A percentile compares a stretch with the other conserved stretches of the same genome.
Evolutionary conservation across 2,797 vertebrate species (phyloP).

Genomic region (Oreochromis grahami): DNA sequence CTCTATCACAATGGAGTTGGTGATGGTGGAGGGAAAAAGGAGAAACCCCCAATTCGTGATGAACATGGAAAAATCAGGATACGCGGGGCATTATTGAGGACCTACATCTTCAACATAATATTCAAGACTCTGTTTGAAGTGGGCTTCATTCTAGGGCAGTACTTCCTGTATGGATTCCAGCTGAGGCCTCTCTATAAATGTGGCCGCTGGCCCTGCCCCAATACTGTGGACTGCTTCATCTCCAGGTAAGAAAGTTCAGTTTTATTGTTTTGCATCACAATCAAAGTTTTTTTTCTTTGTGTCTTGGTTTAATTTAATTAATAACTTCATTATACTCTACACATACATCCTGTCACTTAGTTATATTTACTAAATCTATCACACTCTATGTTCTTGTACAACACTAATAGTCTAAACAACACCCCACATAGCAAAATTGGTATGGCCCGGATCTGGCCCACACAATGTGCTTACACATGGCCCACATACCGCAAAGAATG

Average conservation of each 20-base stretch:
- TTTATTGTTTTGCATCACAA: neutral
- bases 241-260: constrained; percentile 67
- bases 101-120: constrained; percentile 94
- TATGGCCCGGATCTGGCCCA: neutral
- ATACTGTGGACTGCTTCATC: constrained; percentile 95
- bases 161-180: constrained; percentile 90
- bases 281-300: neutral
- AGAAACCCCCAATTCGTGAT: constrained; percentile 78
- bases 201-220: constrained; percentile 89
- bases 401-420: neutral
- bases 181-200: constrained; percentile 90
- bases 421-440: neutral
- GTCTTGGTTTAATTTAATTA: neutral
- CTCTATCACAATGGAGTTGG: constrained; percentile 65
- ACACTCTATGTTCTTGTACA: neutral
- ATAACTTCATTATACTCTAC: neutral
- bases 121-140: constrained; percentile 94
- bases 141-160: constrained; percentile 93
- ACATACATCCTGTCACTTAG: neutral
- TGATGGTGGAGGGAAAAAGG: constrained; percentile 67
- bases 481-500: neutral
- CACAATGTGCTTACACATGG: neutral
- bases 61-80: constrained; percentile 88
- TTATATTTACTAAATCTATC: neutral
- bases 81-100: constrained; percentile 86